Base-by-base conservation (phyloP, 37 sponge, comb jelly and placozoan species). In the Ianthella basta region DNA sequence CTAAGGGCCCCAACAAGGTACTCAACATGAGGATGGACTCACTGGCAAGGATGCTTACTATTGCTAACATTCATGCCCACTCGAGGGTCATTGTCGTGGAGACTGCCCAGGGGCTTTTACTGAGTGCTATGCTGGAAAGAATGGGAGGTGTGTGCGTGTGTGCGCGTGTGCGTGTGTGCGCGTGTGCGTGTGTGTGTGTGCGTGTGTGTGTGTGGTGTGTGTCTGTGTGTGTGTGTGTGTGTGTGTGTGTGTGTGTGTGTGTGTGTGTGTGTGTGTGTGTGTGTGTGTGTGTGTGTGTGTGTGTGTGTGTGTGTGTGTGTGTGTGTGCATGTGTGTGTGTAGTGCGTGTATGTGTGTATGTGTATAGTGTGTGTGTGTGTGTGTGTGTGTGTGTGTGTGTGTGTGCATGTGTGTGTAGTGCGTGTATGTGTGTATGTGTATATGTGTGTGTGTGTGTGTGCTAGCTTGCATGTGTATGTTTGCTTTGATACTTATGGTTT, bases 51-150 rank as follows among this genome's bases (percentile, higher is more conserved):
- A 86, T 96, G 44, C 87, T 96, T n/a, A 84, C 97, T 4, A 55
- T 83, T 56, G 85, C 86, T 21, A 94, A 96, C 34, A 90, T 94
- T 0, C 86, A 86, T 40, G 82, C 92, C 27, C 66, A 81, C 23
- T 89, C 87, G 53, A 88, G 83, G 23, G 32, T 96, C 54, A 30
- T 96, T 18, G 89, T 91, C 57, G 92, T 94, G 91, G 97, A 96
- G 32, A 89, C 89, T 0, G 73, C 79, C 25, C 95, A 94, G 61
- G 97, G 97, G 10, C 68, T 96, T 18, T 30, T 94, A 41, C 54
- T 57, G 13, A 25, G 21, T 80, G 60, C 34, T 6, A 29, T 80
- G 33, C 60, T 56, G 30, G 56, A 55, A 15, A 55, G 56, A 27
- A 39, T 79, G 80, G 80, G 55, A 79, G 80, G 56, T 55, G 23